These are phyloP conservation scores for Lasius fuliginosus DNA, from an alignment of 2,888 invertebrate genomes.

Conservation along the genomic window DNA sequence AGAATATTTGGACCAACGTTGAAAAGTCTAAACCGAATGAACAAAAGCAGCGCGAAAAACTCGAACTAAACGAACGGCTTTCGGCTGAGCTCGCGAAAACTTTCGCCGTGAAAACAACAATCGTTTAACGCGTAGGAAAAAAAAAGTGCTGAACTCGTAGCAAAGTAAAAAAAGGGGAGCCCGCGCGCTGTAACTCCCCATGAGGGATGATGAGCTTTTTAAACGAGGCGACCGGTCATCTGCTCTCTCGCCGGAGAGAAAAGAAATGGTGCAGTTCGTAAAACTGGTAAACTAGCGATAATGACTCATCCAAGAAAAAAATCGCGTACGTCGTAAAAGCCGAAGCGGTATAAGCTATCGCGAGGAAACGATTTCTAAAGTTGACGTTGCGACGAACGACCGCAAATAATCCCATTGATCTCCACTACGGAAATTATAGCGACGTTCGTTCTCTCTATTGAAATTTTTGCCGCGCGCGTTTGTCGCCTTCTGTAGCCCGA, in stretches of 20 bases:
- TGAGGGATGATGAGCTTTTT: slow-evolving; percentile 54
- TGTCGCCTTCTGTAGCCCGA: background rate
- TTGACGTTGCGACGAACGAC: background rate
- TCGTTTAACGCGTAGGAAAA: slow-evolving; percentile 53
- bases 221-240: slow-evolving; percentile 23
- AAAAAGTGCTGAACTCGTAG: slow-evolving; percentile 55
- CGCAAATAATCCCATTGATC: slow-evolving; percentile 10
- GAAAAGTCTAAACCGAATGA: slow-evolving; percentile 49
- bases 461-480: slow-evolving; percentile 24
- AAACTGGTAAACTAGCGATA: slow-evolving; percentile 24
- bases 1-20: slow-evolving; percentile 35
- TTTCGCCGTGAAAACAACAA: slow-evolving; percentile 57
- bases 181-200: slow-evolving; percentile 23
- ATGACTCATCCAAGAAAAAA: background rate
- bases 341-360: background rate
- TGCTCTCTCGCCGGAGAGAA: background rate
- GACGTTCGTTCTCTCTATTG: background rate
- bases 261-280: slow-evolving; percentile 42
- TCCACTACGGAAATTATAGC: background rate
- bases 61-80: slow-evolving; percentile 44
- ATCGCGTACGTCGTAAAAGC: slow-evolving; percentile 8
- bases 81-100: slow-evolving; percentile 53
- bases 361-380: slow-evolving; percentile 13
- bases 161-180: slow-evolving; percentile 22
- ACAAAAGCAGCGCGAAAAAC: slow-evolving; percentile 46